Percentiles rank a stretch among this genome's conserved stretches.
phyloP scores from a whole-genome alignment of 2,888 invertebrate species.

The Cantharis rustica region DNA sequence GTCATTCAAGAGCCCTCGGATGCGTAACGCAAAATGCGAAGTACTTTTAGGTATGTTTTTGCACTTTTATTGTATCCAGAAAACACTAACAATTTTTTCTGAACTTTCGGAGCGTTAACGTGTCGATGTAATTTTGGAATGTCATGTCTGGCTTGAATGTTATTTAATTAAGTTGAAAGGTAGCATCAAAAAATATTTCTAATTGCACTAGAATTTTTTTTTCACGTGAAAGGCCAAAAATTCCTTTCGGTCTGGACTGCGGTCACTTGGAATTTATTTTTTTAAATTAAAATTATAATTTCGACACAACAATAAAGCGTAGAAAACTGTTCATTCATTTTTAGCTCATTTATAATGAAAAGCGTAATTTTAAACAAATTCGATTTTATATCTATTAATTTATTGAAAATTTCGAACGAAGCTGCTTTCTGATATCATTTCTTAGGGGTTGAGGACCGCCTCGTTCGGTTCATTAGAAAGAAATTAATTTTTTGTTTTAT shows the following conservation, averaged over 20 bases:
- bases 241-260: neutral
- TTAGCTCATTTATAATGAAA: neutral
- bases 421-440: neutral
- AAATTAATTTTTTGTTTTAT: neutral
- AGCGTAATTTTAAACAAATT: neutral
- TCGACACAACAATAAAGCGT: neutral
- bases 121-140: neutral
- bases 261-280: no score
- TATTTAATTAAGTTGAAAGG: neutral
- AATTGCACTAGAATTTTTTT: neutral
- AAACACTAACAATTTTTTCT: neutral
- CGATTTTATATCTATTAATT: neutral
- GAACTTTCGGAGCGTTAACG: neutral
- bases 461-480: neutral
- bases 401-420: neutral
- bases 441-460: neutral
- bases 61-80: neutral
- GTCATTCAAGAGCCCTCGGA: slow-evolving; percentile 61
- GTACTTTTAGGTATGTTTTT: slow-evolving; percentile 68
- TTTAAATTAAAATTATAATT: neutral
- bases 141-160: neutral
- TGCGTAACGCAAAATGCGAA: slow-evolving; percentile 71
- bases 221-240: neutral
- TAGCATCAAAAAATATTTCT: no score
- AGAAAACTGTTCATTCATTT: neutral